Evolutionary conservation across 2,888 invertebrate species (phyloP), one percentile per base, ranked within the genome.

Genomic region (Chromoteleia sp.): DNA sequence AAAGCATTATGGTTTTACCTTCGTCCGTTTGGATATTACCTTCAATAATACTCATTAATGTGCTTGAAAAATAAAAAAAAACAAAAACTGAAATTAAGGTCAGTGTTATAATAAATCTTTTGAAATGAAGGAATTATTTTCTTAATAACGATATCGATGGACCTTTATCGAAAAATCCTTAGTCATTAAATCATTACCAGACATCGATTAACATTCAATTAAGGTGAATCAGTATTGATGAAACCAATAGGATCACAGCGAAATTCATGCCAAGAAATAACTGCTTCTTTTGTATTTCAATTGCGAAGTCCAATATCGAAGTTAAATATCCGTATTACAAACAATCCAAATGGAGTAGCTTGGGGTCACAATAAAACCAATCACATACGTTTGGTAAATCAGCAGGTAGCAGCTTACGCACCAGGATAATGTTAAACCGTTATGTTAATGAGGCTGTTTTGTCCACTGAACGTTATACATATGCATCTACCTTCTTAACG

Each of bases 371-470:
- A 82, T 82, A 33, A 67, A 71, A 82, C 78, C 82, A 65, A 78
- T 82, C 77, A 70, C 36, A 74, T 61, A 71, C 65, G 74, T 65
- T 74, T 76, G 45, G 65, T 73, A 81, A 83, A 83, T 84, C 84
- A 83, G 84, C 84, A 85, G 83, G 74, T 73, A 81, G 75, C 43
- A 81, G 48, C 71, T 71, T 75, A 75, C 77, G 78, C 81, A 77
- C 70, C 45, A 81, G 82, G 65, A 83, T 82, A 83, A 80, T 80
- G 68, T 45, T 48, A 78, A 84, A 81, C 91, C 91, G 91, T 91
- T 91, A 91, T 89, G 86, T 89, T 91, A 91, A 91, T 91, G 87
- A 82, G 85, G 84, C 87, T 87, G 88, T 89, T 88, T 89, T 84
- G 85, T 86, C 83, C 85, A 84, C 70, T 79, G 81, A 70, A 77